These are phyloP conservation scores for Cotesia typhae DNA, from an alignment of 1,140 invertebrate genomes.

Conservation along the genomic window DNA sequence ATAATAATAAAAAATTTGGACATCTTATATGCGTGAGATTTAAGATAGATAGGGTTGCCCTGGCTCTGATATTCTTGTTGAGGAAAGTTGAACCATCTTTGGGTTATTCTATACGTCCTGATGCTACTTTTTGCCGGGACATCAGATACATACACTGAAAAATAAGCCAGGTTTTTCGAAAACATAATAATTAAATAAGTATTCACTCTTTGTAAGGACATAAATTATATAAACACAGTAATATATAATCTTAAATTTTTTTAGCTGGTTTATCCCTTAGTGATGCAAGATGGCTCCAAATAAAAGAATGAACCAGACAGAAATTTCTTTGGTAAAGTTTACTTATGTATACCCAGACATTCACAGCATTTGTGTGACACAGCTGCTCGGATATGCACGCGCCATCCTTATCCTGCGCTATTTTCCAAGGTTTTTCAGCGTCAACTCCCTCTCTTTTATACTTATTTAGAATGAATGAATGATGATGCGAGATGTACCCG, in stretches of 20 bases:
- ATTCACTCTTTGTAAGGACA: not conserved
- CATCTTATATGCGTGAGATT: conserved; percentile 27
- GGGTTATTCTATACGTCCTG: conserved; percentile 3
- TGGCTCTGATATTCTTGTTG: not conserved
- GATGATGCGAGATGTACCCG: not conserved
- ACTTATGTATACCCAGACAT: too few species aligned
- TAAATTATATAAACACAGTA: too few species aligned
- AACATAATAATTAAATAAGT: not conserved
- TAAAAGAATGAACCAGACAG: too few species aligned
- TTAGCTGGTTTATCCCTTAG: too few species aligned
- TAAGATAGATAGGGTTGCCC: conserved; percentile 16
- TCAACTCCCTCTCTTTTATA: conserved; percentile 3
- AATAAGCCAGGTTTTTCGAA: not conserved
- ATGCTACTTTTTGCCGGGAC: not conserved
- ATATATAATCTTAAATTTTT: too few species aligned
- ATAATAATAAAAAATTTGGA: not conserved
- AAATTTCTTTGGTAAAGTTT: too few species aligned
- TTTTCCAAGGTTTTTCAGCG: conserved; percentile 5
- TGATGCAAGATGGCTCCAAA: too few species aligned
- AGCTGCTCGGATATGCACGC: conserved; percentile 2
- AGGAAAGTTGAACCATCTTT: conserved; percentile 24
- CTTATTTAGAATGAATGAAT: conserved; percentile 7
- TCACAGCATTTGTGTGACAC: not conserved
- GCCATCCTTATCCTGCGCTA: not conserved
- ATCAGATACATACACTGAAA: conserved; percentile 1